A percentile compares a stretch with the other conserved stretches of the same genome.
Evolutionary conservation across 2,113 vertebrate species (phyloP).

Genomic region (Anarrhichthys ocellatus): DNA sequence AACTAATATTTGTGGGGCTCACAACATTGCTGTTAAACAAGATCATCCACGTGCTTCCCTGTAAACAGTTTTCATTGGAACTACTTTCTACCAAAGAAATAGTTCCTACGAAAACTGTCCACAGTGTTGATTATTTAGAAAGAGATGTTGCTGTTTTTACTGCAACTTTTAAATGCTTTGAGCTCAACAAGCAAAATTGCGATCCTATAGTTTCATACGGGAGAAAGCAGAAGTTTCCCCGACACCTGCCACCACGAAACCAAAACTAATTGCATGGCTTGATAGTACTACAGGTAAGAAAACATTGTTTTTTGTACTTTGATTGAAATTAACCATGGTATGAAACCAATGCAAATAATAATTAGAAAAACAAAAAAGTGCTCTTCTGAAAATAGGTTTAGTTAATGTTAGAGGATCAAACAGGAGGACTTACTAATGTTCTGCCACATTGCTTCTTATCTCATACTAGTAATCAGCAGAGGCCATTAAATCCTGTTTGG

Average conservation of each 20-base stretch:
- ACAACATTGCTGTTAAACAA: background rate
- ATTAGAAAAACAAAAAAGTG: background rate
- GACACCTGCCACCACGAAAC: background rate
- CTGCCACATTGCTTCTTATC: slow-evolving; percentile 3
- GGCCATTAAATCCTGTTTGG: slow-evolving; percentile 7
- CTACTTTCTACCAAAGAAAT: background rate
- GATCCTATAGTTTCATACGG: no score
- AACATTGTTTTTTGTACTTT: background rate
- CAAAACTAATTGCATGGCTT: background rate
- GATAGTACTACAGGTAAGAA: background rate
- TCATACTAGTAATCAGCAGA: slow-evolving; percentile 6
- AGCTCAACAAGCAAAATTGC: background rate
- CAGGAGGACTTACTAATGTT: background rate
- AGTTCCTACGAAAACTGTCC: background rate
- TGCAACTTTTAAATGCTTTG: background rate
- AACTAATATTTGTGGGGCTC: background rate
- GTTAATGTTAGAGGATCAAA: background rate
- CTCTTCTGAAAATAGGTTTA: background rate
- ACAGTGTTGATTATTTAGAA: background rate
- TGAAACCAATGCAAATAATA: background rate
- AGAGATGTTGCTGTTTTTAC: background rate
- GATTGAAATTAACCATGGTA: background rate
- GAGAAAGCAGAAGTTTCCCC: no score
- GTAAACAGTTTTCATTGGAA: background rate
- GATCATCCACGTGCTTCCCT: background rate